Conservation (phyloP, 2,113 vertebrate species). For the Meriones unguiculatus region DNA sequence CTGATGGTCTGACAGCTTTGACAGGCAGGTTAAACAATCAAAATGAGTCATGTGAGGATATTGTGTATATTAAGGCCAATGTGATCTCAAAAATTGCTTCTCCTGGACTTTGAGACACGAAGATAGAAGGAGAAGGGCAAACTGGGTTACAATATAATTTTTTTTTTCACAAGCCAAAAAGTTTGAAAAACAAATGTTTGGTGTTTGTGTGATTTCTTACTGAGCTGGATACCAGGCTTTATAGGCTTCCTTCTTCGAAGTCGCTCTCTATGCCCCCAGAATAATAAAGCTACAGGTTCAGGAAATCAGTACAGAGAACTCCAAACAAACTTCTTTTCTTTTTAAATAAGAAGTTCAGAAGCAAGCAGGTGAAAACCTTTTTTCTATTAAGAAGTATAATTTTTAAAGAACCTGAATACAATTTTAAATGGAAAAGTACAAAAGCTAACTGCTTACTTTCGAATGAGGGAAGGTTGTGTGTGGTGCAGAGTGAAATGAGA, state of each 20-base stretch:
- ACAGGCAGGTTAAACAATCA: conserved; percentile 15
- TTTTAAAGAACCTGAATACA: conserved; percentile 5
- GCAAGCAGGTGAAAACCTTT: neutral
- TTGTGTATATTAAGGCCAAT: neutral
- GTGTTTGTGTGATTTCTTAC: neutral
- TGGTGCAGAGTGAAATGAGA: neutral
- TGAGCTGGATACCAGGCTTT: neutral
- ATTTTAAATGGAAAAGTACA: conserved; percentile 22
- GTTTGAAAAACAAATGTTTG: neutral
- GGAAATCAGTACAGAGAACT: neutral
- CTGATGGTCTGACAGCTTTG: neutral
- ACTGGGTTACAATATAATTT: neutral
- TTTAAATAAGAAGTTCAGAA: conserved; percentile 15
- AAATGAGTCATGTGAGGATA: neutral
- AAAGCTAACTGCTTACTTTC: neutral
- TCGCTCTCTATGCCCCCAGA: neutral
- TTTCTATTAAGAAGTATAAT: neutral
- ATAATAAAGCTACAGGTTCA: neutral
- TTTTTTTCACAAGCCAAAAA: neutral
- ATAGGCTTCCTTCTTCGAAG: neutral
- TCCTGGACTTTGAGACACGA: too few species aligned
- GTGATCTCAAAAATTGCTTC: neutral
- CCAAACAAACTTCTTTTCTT: neutral
- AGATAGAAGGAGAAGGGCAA: neutral
- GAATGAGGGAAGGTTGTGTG: neutral